These are phyloP conservation scores for Clarias batrachus DNA, from an alignment of 2,113 vertebrate species.

Conservation along the genomic window DNA sequence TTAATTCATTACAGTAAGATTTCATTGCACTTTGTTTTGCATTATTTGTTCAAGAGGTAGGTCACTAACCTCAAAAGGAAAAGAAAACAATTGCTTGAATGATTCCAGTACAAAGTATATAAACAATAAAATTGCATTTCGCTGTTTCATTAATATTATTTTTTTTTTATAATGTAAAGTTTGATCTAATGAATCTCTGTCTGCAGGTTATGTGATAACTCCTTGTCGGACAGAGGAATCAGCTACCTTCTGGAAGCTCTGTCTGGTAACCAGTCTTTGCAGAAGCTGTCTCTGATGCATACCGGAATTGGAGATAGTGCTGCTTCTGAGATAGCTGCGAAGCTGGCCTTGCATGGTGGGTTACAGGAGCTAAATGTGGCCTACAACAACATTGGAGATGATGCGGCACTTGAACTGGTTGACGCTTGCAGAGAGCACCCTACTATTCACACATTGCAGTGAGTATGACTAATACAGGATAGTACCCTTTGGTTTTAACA, in stretches of 20 bases:
- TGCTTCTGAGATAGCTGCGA: conserved; percentile 73
- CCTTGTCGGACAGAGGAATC: conserved; percentile 73
- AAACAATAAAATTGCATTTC: background rate
- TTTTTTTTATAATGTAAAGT: background rate
- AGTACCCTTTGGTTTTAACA: background rate
- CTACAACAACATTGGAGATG: conserved; percentile 86
- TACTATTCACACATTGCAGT: conserved; percentile 81
- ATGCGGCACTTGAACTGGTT: conserved; percentile 78
- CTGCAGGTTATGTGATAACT: conserved; percentile 86
- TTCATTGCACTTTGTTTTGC: conserved; percentile 28
- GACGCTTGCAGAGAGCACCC: conserved; percentile 82
- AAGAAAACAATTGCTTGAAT: background rate
- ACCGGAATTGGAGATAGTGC: conserved; percentile 80
- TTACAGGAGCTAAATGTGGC: conserved; percentile 90
- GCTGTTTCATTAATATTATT: background rate
- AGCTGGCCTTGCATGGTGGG: conserved; percentile 70
- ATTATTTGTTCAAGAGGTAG: background rate
- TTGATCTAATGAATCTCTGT: conserved; percentile 8
- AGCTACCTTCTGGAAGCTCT: conserved; percentile 77
- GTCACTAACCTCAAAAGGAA: background rate
- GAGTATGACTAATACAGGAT: conserved; percentile 61
- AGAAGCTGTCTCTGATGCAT: conserved; percentile 84
- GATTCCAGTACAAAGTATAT: background rate
- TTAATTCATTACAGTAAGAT: conserved; percentile 74
- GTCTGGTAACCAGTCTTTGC: conserved; percentile 78